Evolutionary conservation across 1,140 invertebrate genomes (phyloP).

Genomic region (Nephotettix cincticeps): DNA sequence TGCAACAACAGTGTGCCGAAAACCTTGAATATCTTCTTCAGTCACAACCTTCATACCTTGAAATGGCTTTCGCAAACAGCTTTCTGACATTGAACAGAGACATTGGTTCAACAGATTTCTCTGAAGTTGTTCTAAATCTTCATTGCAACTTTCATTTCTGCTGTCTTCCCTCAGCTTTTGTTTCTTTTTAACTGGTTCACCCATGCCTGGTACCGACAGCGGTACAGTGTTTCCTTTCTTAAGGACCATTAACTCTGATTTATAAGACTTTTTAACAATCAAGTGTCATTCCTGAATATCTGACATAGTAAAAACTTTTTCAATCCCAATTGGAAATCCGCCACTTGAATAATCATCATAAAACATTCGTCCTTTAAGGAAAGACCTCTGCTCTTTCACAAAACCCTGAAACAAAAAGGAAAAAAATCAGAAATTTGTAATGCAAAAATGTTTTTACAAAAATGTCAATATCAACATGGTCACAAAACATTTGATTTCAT

Average conservation of each 20-base stretch:
- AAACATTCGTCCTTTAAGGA: too few relatives aligned
- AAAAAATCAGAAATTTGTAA: too few relatives aligned
- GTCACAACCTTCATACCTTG: slow-evolving; percentile 51
- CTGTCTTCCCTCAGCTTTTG: slow-evolving; percentile 56
- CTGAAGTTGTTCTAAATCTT: slow-evolving; percentile 57
- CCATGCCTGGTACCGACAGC: slow-evolving; percentile 34
- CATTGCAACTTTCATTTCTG: slow-evolving; percentile 51
- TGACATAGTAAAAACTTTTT: not conserved
- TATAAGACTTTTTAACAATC: not conserved
- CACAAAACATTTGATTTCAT: too few relatives aligned
- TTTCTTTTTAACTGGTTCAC: slow-evolving; percentile 73
- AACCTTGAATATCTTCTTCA: slow-evolving; percentile 47
- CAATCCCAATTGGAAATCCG: too few relatives aligned
- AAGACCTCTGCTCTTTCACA: too few relatives aligned
- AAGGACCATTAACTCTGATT: slow-evolving; percentile 34
- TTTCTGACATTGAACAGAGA: slow-evolving; percentile 72
- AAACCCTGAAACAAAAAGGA: too few relatives aligned
- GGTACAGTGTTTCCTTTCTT: slow-evolving; percentile 32
- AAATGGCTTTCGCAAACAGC: slow-evolving; percentile 65
- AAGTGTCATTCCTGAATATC: slow-evolving; percentile 9
- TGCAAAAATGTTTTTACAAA: too few relatives aligned
- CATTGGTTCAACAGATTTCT: slow-evolving; percentile 68
- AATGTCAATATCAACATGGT: too few relatives aligned
- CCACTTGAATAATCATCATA: too few relatives aligned
- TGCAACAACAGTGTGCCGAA: slow-evolving; percentile 54